Percentiles rank a stretch among this genome's conserved stretches.
These are phyloP conservation scores for Platycercus adscitus DNA, from an alignment of 2,113 vertebrate species.

Conservation along the genomic window DNA sequence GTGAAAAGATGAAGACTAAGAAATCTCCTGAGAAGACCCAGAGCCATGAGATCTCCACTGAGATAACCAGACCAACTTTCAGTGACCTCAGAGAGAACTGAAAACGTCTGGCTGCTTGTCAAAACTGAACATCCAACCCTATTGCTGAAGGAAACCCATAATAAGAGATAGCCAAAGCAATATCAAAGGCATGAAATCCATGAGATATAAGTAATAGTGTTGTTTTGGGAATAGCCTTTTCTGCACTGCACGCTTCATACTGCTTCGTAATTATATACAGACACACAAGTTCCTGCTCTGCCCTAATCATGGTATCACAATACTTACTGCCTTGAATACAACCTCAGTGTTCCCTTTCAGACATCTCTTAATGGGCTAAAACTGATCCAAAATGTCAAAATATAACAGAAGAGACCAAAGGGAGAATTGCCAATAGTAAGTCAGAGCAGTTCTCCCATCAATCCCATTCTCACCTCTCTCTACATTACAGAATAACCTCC, in stretches of 20 bases:
- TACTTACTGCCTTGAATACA: background rate
- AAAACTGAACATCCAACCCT: conserved; percentile 45
- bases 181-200: conserved; percentile 50
- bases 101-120: conserved; percentile 52
- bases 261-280: conserved; percentile 30
- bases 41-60: conserved; percentile 38
- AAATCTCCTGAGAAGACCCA: conserved; percentile 52
- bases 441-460: background rate
- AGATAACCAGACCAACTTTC: conserved; percentile 50
- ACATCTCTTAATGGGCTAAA: background rate
- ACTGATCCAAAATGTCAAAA: background rate
- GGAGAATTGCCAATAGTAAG: background rate
- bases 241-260: background rate
- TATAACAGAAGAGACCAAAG: background rate
- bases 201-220: background rate
- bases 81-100: conserved; percentile 23
- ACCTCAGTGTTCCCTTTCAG: background rate
- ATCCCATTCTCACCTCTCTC: background rate
- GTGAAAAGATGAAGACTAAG: conserved; percentile 19
- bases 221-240: conserved; percentile 51
- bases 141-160: conserved; percentile 17
- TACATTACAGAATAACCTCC: background rate
- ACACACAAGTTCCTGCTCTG: conserved; percentile 5
- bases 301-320: background rate
- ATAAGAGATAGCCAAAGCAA: conserved; percentile 64